Evolutionary conservation across 2,113 vertebrate genomes (phyloP), one percentile per base, ranked within the genome.

Genomic region (Pantherophis guttatus): DNA sequence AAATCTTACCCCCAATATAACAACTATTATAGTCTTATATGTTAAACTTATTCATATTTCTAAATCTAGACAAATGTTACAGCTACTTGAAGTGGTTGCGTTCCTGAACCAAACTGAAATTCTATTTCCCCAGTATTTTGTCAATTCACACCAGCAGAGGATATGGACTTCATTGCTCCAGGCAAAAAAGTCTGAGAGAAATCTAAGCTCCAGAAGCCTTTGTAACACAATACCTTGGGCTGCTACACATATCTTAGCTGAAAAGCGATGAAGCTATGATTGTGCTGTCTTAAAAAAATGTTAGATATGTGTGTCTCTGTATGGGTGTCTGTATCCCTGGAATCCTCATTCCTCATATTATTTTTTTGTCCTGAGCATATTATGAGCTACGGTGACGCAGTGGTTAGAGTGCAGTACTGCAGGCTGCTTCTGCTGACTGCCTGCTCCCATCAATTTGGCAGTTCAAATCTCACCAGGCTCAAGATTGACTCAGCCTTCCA

Each of bases 41-140:
- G 44, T 48, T 48, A 48, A 48, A 48, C 44, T 48, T 48, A 48
- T 48, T 48, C 44, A 48, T 48, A 48, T 48, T 48, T 48, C 44
- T 48, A 48, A 48, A 48, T 48, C 44, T 48, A 48, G 44, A 26
- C 90, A 52, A 62, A 88, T 85, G 26, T 39, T 85, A 3, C 54
- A 70, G 8, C 62, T 95, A 50, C 88, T 29, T 65, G 81, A n/a
- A 70, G 91, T 87, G 87, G 39, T 93, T 92, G 90, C 8, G 55
- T 29, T 75, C 50, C 23, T 70, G 70, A 94, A n/a, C 90, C 91
- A 59, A 13, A 4, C 26, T 93, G 90, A 93, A 95, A 93, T 93
- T 92, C 91, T 88, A 70, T 53, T 85, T 81, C 62, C 13, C 10
- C 44, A 0, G 1, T 29, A 50, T 70, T 92, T 33, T 48, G 48